Base-by-base conservation (phyloP, 1,140 invertebrate genomes). In the Drosophila rufa region DNA sequence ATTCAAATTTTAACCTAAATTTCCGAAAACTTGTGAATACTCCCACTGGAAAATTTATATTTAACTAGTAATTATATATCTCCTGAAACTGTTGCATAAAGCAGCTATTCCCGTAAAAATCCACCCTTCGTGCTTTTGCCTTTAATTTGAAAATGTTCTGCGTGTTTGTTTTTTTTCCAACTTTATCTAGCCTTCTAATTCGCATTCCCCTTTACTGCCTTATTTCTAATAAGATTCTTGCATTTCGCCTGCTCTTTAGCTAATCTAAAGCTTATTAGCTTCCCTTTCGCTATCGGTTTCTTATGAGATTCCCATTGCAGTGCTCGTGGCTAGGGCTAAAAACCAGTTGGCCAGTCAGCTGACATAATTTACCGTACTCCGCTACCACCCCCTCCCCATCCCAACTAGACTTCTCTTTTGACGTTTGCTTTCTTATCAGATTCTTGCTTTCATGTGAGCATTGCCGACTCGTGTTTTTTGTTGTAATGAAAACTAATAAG, bases 341-440 rank as follows among this genome's bases (percentile, higher is more conserved):
- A 75, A 58, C 51, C 60, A 46, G 47, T 71, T 76, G 33, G 76
- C 12, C 58, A 85, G 85, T 90, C 85, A 90, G 85, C 86, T 91
- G 86, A 91, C 85, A 80, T 55, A 76, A 53, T 62, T 65, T 66
- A 40, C 57, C 50, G 48, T 56, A n/a, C 57, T 47, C 61, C 45
- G 12, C 53, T 17, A 46, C 11, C 40, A 46, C 53, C 75, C 33
- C 58, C 56, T 33, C 12, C 53, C 66, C 33, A 51, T 56, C 38
- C 12, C 57, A 43, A 56, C 30, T 22, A 36, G 47, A 59, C 83
- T 73, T 62, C 43, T 75, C 67, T 67, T 84, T 85, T 80, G 79
- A 81, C 81, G 47, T 71, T 90, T 81, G 61, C 65, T 71, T 87
- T 89, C 84, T 89, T 89, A 89, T 89, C 84, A 62, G 51, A 60